Evolutionary conservation across 2,797 vertebrate species (phyloP).

Genomic region (Gallinago solitaria): DNA sequence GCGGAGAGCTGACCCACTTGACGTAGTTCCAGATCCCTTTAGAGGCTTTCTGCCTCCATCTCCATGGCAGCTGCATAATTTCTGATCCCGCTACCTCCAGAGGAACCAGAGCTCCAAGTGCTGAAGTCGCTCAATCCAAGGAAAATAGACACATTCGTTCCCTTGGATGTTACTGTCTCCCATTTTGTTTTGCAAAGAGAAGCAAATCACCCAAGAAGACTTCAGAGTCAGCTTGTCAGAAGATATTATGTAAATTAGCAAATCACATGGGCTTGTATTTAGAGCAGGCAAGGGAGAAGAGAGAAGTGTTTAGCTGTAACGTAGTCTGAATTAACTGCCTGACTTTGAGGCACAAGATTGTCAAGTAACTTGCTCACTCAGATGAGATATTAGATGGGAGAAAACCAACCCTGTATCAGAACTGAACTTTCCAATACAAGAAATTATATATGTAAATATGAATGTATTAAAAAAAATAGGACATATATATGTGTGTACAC

Average conservation of each 20-base stretch:
- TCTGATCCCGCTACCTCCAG: not conserved
- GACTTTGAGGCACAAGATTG: conserved; percentile 10
- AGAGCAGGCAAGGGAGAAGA: conserved; percentile 24
- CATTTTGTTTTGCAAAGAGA: conserved; percentile 46
- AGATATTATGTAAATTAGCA: conserved; percentile 44
- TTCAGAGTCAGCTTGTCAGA: conserved; percentile 53
- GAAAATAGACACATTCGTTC: not conserved
- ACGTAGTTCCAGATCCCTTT: not conserved
- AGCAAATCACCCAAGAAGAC: conserved; percentile 48
- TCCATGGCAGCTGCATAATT: conserved; percentile 17
- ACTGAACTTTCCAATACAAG: not conserved
- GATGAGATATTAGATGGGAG: not conserved
- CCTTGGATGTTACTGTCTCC: conserved; percentile 20
- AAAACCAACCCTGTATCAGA: not conserved
- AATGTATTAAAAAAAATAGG: not conserved
- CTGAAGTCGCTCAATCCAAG: not conserved
- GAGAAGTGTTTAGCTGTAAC: not conserved
- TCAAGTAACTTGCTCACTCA: not conserved
- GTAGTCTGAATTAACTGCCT: conserved; percentile 1
- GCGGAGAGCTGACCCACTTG: not conserved
- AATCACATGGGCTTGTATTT: conserved; percentile 38
- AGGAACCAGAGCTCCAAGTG: not conserved
- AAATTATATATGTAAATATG: not conserved
- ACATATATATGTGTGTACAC: fast-evolving
- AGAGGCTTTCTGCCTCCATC: not conserved